phyloP scores from a whole-genome alignment of 1,140 invertebrate species.

The Euborellia annulipes region DNA sequence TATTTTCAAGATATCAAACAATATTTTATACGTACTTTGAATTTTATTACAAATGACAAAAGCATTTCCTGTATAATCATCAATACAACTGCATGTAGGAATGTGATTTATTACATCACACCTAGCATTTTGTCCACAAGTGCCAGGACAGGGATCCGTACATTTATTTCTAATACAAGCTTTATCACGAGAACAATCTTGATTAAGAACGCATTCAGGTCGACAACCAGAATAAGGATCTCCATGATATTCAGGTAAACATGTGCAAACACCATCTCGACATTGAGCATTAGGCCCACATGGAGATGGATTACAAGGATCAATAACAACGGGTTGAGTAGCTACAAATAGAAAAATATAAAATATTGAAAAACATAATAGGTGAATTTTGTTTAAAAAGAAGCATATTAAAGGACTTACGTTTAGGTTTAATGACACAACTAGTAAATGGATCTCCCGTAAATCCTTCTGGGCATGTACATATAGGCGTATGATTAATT shows the following conservation, averaged over 20 bases:
- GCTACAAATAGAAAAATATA: conserved; percentile 15
- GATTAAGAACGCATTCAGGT: conserved; percentile 45
- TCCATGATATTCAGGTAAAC: conserved; percentile 41
- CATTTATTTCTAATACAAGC: conserved; percentile 61
- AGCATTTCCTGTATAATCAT: conserved; percentile 51
- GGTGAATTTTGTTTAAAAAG: background rate
- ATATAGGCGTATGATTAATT: conserved; percentile 43
- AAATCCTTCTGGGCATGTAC: conserved; percentile 40
- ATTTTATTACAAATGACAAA: conserved; percentile 41
- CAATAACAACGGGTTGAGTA: conserved; percentile 16
- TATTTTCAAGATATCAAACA: too few species aligned
- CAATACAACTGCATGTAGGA: conserved; percentile 50
- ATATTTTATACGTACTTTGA: conserved; percentile 32
- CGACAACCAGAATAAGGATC: conserved; percentile 44
- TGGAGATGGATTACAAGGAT: conserved; percentile 40
- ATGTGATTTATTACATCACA: conserved; percentile 55
- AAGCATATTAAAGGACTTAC: background rate
- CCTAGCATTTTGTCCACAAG: conserved; percentile 49
- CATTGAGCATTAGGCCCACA: conserved; percentile 54
- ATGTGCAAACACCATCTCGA: conserved; percentile 39
- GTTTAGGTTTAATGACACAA: conserved; percentile 34
- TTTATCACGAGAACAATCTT: conserved; percentile 42
- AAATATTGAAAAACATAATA: conserved; percentile 6
- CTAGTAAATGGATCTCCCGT: conserved; percentile 47
- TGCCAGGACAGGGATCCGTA: conserved; percentile 52